A percentile compares a stretch with the other conserved stretches of the same genome.
phyloP scores from a whole-genome alignment of 2,797 vertebrate genomes.

The Crenuchus spilurus region DNA sequence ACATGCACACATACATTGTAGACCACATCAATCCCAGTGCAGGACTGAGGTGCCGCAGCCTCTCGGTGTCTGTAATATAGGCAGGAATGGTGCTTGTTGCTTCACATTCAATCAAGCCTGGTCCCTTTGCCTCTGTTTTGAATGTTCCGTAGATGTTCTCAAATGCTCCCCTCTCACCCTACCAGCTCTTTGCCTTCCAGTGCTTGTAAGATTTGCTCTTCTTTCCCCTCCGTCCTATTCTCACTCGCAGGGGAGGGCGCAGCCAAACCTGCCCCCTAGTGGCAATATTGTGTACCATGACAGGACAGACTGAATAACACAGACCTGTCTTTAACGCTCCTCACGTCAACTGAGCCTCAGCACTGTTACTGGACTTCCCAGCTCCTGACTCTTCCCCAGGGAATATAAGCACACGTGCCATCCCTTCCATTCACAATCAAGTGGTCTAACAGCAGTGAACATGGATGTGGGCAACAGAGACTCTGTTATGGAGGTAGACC shows the following conservation, averaged over 20 bases:
- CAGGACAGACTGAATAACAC: conserved; percentile 15
- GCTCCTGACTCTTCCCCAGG: conserved; percentile 23
- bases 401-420: conserved; percentile 41
- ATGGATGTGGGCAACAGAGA: conserved; percentile 28
- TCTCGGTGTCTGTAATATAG: conserved; percentile 69
- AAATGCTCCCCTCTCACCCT: conserved; percentile 58
- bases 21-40: conserved; percentile 3
- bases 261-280: conserved; percentile 51
- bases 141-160: conserved; percentile 77
- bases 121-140: conserved; percentile 72
- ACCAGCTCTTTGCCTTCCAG: conserved; percentile 61
- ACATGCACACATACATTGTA: conserved; percentile 44
- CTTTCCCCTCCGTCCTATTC: neutral
- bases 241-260: conserved; percentile 29
- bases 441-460: conserved; percentile 27
- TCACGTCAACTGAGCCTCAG: conserved; percentile 19
- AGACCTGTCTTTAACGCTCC: neutral
- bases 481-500: conserved; percentile 1
- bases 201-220: conserved; percentile 71
- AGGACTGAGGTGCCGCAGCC: conserved; percentile 52
- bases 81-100: conserved; percentile 67
- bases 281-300: conserved; percentile 15
- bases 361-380: conserved; percentile 36
- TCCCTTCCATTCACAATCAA: conserved; percentile 15
- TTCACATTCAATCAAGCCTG: conserved; percentile 71